Conservation (phyloP, 1,140 invertebrate species). For the Tetraneura akinire region DNA sequence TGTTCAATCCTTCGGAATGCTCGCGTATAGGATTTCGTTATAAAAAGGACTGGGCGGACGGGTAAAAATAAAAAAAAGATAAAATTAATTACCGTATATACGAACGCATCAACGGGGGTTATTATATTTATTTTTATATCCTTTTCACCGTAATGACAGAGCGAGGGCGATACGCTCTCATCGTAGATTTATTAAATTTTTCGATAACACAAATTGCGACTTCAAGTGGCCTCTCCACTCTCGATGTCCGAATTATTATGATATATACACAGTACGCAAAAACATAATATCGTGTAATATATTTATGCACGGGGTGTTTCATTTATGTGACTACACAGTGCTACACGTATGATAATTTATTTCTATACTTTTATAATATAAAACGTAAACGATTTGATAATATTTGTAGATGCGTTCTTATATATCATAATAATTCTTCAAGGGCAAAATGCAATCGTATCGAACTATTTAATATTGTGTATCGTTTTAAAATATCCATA, state of each 20-base stretch:
- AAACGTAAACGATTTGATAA: too few relatives aligned
- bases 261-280: not conserved
- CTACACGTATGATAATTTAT: too few relatives aligned
- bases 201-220: slow-evolving; percentile 1
- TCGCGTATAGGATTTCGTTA: not conserved
- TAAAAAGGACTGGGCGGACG: not conserved
- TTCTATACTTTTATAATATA: not conserved
- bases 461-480: too few relatives aligned
- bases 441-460: too few relatives aligned
- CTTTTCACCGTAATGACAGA: not conserved
- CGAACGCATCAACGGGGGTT: slow-evolving; percentile 10
- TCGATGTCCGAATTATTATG: slow-evolving; percentile 22
- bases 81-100: slow-evolving; percentile 21
- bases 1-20: not conserved
- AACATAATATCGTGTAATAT: not conserved
- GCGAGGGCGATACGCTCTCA: not conserved
- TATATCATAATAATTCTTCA: too few relatives aligned
- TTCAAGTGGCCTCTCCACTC: slow-evolving; percentile 3
- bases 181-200: slow-evolving; percentile 15
- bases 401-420: not conserved
- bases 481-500: too few relatives aligned
- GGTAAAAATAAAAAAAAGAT: not conserved
- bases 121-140: not conserved
- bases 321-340: too few relatives aligned
- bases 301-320: not conserved